phyloP scores from a whole-genome alignment of 1,140 invertebrate genomes.

The Cylas formicarius region DNA sequence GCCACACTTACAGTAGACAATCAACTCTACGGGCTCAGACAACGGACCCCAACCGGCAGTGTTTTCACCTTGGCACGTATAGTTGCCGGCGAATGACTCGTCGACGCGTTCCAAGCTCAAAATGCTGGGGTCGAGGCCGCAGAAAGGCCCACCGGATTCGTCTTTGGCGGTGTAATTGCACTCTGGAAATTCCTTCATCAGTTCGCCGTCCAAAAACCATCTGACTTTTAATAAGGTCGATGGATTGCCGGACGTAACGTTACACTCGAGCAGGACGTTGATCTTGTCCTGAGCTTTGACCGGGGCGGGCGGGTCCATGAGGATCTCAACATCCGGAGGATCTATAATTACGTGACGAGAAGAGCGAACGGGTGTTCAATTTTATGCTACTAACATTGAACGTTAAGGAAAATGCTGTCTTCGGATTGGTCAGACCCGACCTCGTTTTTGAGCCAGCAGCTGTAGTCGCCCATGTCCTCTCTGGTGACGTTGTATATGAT shows the following conservation, averaged over 20 bases:
- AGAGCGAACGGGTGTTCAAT: too few relatives aligned
- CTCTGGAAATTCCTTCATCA: constrained; percentile 78
- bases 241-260: constrained; percentile 64
- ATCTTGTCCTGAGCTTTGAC: constrained; percentile 71
- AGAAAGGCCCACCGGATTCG: constrained; percentile 49
- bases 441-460: constrained; percentile 67
- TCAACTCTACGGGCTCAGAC: constrained; percentile 63
- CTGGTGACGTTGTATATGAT: constrained; percentile 69
- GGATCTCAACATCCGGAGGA: constrained; percentile 67
- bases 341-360: too few relatives aligned
- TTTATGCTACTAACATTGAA: constrained; percentile 75
- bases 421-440: constrained; percentile 65
- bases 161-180: constrained; percentile 54
- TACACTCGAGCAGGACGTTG: constrained; percentile 77
- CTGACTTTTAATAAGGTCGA: constrained; percentile 54
- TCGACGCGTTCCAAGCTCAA: constrained; percentile 73
- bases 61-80: constrained; percentile 81
- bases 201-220: constrained; percentile 75
- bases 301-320: constrained; percentile 65
- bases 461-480: constrained; percentile 73
- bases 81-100: constrained; percentile 83
- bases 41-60: constrained; percentile 75
- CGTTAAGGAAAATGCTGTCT: constrained; percentile 61
- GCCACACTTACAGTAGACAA: constrained; percentile 65
- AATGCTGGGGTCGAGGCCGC: constrained; percentile 78